These are phyloP conservation scores for Ferdinandea cuprea DNA, from an alignment of 2,888 invertebrate species.

Conservation along the genomic window DNA sequence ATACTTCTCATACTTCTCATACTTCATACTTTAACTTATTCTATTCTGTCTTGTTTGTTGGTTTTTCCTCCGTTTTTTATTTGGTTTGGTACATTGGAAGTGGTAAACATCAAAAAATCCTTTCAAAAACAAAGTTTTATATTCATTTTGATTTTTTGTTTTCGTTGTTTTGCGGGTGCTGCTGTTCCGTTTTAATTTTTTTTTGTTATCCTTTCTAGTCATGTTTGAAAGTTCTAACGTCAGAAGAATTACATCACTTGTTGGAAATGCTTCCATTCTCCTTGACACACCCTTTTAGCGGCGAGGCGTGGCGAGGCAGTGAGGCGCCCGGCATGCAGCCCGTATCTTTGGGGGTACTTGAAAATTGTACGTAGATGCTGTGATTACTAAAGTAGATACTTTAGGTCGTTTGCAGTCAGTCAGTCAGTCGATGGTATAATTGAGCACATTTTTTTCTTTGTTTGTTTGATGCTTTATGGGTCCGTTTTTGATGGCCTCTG, in stretches of 20 bases:
- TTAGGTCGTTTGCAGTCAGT: slow-evolving; percentile 52
- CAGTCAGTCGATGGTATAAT: slow-evolving; percentile 51
- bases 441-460: slow-evolving; percentile 8
- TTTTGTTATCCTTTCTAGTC: neutral
- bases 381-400: slow-evolving; percentile 43
- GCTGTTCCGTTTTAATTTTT: neutral
- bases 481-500: slow-evolving; percentile 18
- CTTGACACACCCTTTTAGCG: slow-evolving; percentile 4
- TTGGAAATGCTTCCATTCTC: slow-evolving; percentile 4
- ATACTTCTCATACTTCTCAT: neutral
- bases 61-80: slow-evolving; percentile 3
- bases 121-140: slow-evolving; percentile 21
- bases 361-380: slow-evolving; percentile 40
- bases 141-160: slow-evolving; percentile 30
- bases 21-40: neutral
- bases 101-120: slow-evolving; percentile 26
- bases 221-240: slow-evolving; percentile 37
- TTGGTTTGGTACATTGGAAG: no score
- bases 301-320: no score
- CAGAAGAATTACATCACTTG: slow-evolving; percentile 49
- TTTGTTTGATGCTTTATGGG: no score
- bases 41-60: neutral
- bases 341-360: neutral
- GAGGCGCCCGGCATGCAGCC: neutral
- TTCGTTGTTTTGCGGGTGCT: no score